These are phyloP conservation scores for Chrysotoxum bicinctum DNA, from an alignment of 2,888 invertebrate genomes.

Conservation along the genomic window DNA sequence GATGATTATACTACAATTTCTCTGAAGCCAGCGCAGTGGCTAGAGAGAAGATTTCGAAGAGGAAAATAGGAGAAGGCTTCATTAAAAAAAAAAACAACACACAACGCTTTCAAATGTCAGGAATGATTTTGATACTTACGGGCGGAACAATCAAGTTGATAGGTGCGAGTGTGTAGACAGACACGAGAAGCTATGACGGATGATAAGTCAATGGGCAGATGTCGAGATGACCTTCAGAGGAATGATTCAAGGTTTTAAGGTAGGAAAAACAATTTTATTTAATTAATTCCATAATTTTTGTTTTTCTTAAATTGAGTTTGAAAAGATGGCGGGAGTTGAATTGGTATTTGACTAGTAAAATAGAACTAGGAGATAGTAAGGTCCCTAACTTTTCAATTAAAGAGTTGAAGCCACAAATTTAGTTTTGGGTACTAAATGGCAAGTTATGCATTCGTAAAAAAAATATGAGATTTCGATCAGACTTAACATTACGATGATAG, in stretches of 20 bases:
- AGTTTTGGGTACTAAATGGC: too few species aligned
- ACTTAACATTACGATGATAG: too few species aligned
- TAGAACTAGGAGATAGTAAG: too few species aligned
- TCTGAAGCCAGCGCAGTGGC: not conserved
- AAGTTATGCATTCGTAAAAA: too few species aligned
- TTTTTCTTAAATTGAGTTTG: too few species aligned
- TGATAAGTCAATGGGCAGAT: constrained; percentile 32
- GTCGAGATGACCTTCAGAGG: constrained; percentile 32
- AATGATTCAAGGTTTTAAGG: constrained; percentile 6
- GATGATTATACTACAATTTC: constrained; percentile 16
- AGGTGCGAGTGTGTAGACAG: constrained; percentile 39
- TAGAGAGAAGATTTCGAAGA: not conserved
- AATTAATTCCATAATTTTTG: too few species aligned
- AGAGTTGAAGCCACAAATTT: too few species aligned
- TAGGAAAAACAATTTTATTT: not conserved
- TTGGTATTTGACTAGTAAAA: too few species aligned
- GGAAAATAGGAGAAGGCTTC: constrained; percentile 27
- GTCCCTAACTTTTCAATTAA: too few species aligned
- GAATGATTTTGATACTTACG: constrained; percentile 58
- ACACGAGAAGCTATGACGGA: constrained; percentile 44
- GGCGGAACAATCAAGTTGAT: constrained; percentile 56
- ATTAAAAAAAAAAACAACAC: constrained; percentile 19
- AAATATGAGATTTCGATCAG: too few species aligned
- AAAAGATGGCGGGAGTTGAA: too few species aligned
- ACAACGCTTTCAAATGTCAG: constrained; percentile 57